Evolutionary conservation across 2,113 vertebrate genomes (phyloP), one percentile per base, ranked within the genome.

Genomic region (Psilopsiagon aurifrons): DNA sequence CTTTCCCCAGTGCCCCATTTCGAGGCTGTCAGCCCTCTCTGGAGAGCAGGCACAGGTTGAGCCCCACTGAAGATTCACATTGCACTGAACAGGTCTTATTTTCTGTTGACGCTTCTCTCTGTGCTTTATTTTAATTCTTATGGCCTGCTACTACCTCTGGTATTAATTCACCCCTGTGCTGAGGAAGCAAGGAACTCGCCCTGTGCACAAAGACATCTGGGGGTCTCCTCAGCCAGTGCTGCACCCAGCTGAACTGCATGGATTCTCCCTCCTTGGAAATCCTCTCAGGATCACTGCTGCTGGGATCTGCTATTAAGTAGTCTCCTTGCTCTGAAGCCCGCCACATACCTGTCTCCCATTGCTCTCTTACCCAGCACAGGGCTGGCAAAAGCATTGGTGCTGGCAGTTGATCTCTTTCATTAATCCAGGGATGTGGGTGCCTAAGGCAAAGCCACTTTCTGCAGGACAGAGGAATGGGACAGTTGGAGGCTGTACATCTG

Each of bases 201-300:
- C 51, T 67, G 51, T 46, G 39, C 68, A 22, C 0, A 0, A n/a
- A 47, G 24, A 28, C 11, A 3, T 13, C 59, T 13, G 13, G 3
- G 27, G 5, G 9, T 62, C 28, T 63, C 66, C 9, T 6, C n/a
- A 66, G 68, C 23, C 75, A 80, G 27, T 2, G 0, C 51, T 62
- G 20, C 63, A n/a, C 27, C 69, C n/a, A 0, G 27, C n/a, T 43
- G 75, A 71, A 1, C 44, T 16, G 41, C 8, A 1, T 19, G 39
- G 2, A 18, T 41, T 63, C 24, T 33, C 10, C 33, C 44, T 51
- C 41, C 64, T 28, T 9, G 12, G 28, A 18, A 77, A 82, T 46
- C n/a, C 17, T 46, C 28, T 52, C 54, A 28, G 41, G 20, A 89
- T 44, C 46, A 22, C 46, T 5, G 2, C 41, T 89, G 27, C 28